Conservation (phyloP, 2,888 invertebrate species). For the Ametastegia equiseti region DNA sequence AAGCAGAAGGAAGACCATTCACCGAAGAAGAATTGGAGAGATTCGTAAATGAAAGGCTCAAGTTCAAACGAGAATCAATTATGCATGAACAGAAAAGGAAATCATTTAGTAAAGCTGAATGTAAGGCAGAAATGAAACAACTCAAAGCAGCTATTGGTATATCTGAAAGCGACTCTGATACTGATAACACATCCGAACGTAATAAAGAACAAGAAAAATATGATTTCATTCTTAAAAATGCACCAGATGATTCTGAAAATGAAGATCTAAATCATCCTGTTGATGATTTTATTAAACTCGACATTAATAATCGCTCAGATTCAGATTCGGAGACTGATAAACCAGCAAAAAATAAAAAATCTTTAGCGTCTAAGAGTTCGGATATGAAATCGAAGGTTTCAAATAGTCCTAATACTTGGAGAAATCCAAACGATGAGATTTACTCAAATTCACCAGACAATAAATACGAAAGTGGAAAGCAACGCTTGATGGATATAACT, state of each 20-base stretch:
- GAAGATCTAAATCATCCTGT: slow-evolving; percentile 9
- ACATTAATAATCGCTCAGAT: slow-evolving; percentile 30
- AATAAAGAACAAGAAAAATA: slow-evolving; percentile 44
- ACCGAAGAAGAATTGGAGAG: slow-evolving; percentile 34
- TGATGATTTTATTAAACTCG: slow-evolving; percentile 15
- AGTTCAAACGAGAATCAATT: slow-evolving; percentile 42
- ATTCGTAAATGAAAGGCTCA: slow-evolving; percentile 39
- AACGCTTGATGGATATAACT: slow-evolving; percentile 53
- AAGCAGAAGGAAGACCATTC: slow-evolving; percentile 41
- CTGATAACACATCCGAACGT: slow-evolving; percentile 20
- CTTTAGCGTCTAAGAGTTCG: neutral
- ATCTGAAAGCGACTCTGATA: slow-evolving; percentile 46
- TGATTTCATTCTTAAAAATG: slow-evolving; percentile 10
- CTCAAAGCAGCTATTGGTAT: slow-evolving; percentile 30
- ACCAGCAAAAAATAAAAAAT: neutral
- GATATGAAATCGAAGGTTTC: neutral
- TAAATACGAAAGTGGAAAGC: slow-evolving; percentile 49
- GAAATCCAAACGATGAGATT: slow-evolving; percentile 9
- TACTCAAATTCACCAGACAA: slow-evolving; percentile 22
- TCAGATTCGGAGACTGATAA: slow-evolving; percentile 10
- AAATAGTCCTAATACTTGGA: neutral
- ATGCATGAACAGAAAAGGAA: slow-evolving; percentile 5
- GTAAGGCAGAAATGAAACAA: slow-evolving; percentile 30
- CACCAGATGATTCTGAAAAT: slow-evolving; percentile 33
- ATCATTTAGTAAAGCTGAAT: slow-evolving; percentile 21